These are phyloP conservation scores for Upupa epops DNA, from an alignment of 2,113 vertebrate species.

Conservation along the genomic window DNA sequence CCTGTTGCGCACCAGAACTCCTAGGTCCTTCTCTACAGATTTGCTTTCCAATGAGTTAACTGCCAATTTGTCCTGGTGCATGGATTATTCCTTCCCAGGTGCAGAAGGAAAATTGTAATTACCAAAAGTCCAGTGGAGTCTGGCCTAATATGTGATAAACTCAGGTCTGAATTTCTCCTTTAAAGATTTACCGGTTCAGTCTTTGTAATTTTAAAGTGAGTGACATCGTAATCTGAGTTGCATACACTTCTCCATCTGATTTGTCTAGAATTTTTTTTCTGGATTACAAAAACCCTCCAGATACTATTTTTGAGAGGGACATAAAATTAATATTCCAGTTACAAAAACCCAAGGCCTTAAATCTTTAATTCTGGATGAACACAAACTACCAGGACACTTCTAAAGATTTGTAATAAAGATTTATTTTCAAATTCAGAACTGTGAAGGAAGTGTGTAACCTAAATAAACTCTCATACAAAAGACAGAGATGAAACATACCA, in stretches of 20 bases:
- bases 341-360: not conserved
- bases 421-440: not conserved
- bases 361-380: not conserved
- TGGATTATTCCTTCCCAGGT: no score
- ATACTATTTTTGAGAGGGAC: not conserved
- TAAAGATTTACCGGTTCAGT: not conserved
- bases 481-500: slow-evolving; percentile 80
- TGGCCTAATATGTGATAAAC: not conserved
- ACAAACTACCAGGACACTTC: not conserved
- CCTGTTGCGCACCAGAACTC: no score
- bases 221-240: not conserved
- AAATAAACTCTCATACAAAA: not conserved
- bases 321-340: not conserved
- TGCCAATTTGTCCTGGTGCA: no score
- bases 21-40: no score
- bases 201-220: not conserved
- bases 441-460: not conserved
- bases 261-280: not conserved
- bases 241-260: not conserved
- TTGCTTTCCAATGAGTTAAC: no score
- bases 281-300: not conserved
- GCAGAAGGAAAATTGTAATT: not conserved
- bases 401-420: not conserved
- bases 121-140: not conserved
- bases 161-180: not conserved